phyloP scores from a whole-genome alignment of 1,140 invertebrate species.

The Drosophila nikananu region DNA sequence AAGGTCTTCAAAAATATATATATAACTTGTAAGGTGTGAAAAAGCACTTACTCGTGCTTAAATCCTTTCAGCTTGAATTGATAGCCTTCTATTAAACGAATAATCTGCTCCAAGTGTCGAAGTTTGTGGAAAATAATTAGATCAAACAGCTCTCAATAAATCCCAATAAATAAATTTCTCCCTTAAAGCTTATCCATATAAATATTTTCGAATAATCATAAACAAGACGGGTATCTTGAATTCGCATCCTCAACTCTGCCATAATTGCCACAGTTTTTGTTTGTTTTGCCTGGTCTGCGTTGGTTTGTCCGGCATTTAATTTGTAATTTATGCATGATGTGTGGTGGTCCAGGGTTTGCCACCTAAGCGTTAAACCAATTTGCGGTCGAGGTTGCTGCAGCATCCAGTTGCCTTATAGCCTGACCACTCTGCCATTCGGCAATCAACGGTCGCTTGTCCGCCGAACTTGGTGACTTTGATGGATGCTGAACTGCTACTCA shows the following conservation, averaged over 20 bases:
- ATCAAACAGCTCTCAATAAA: neutral
- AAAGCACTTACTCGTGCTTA: too few relatives aligned
- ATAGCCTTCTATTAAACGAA: neutral
- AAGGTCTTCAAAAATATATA: too few relatives aligned
- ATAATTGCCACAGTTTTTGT: constrained; percentile 34
- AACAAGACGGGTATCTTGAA: constrained; percentile 7
- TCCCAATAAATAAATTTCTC: neutral
- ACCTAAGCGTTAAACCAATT: constrained; percentile 60
- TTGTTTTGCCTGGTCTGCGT: constrained; percentile 14
- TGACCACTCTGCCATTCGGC: constrained; percentile 10
- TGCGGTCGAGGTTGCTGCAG: constrained; percentile 24
- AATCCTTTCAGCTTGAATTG: neutral
- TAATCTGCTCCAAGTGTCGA: neutral
- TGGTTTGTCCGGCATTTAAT: constrained; percentile 56
- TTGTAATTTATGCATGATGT: constrained; percentile 60
- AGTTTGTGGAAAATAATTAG: neutral
- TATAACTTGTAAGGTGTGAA: neutral
- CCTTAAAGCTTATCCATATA: too few relatives aligned
- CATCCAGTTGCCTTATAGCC: constrained; percentile 3
- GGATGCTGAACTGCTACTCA: constrained; percentile 37
- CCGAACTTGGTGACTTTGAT: constrained; percentile 56
- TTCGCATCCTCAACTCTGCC: neutral
- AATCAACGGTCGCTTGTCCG: constrained; percentile 12
- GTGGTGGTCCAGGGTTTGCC: constrained; percentile 36
- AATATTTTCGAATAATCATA: neutral